Evolutionary conservation across 2,797 vertebrate species (phyloP).

Genomic region (Nannoperca australis): DNA sequence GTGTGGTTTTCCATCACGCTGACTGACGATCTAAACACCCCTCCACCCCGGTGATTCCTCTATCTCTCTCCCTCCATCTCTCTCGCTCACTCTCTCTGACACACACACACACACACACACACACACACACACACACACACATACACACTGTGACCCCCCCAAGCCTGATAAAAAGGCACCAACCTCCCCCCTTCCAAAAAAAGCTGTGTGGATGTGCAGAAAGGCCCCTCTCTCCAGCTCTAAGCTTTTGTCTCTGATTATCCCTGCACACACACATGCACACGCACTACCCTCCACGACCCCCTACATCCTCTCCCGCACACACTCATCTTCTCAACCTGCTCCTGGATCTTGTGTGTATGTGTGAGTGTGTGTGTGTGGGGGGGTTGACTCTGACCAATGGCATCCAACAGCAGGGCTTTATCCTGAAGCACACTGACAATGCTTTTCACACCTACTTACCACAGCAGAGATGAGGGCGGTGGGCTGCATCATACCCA

Average conservation of each 20-base stretch:
- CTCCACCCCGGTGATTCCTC: conserved; percentile 78
- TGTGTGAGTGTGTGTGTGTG: conserved; percentile 9
- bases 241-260: conserved; percentile 78
- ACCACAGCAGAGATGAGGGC: conserved; percentile 78
- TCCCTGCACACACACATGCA: conserved; percentile 41
- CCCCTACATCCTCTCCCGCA: conserved; percentile 35
- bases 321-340: conserved; percentile 48
- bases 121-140: conserved; percentile 37
- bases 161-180: conserved; percentile 66
- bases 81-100: conserved; percentile 30
- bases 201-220: conserved; percentile 61
- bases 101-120: conserved; percentile 23
- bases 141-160: conserved; percentile 49
- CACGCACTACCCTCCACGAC: conserved; percentile 12
- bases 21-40: conserved; percentile 80
- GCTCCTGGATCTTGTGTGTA: conserved; percentile 43
- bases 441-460: conserved; percentile 85
- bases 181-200: conserved; percentile 4
- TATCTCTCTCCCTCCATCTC: conserved; percentile 73
- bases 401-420: conserved; percentile 76
- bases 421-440: conserved; percentile 82
- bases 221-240: conserved; percentile 64
- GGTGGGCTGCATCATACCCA: conserved; percentile 76
- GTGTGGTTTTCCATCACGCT: conserved; percentile 78
- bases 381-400: conserved; percentile 72